Conservation (phyloP, 1,140 invertebrate genomes). For the Nebria ingens region DNA sequence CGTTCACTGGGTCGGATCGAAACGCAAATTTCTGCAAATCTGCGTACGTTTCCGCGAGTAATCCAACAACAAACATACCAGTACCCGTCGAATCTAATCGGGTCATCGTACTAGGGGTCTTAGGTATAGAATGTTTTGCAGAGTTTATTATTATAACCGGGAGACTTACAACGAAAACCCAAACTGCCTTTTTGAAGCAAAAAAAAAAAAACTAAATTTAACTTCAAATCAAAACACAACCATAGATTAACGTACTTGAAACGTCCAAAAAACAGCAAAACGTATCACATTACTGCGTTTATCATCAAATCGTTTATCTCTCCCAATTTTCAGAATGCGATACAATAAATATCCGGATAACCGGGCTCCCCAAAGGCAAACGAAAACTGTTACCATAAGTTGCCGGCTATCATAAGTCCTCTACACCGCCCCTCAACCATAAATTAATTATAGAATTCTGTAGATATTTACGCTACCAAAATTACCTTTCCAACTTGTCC, state of each 20-base stretch:
- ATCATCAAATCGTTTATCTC: slow-evolving; percentile 84
- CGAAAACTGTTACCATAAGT: slow-evolving; percentile 75
- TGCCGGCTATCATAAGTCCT: slow-evolving; percentile 71
- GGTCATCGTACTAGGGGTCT: slow-evolving; percentile 71
- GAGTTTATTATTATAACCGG: slow-evolving; percentile 88
- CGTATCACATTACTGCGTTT: slow-evolving; percentile 72
- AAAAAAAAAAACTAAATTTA: slow-evolving; percentile 11
- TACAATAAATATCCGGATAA: slow-evolving; percentile 79
- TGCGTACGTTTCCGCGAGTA: slow-evolving; percentile 78
- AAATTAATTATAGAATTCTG: slow-evolving; percentile 9
- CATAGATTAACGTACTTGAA: slow-evolving; percentile 52
- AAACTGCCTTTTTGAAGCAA: slow-evolving; percentile 57
- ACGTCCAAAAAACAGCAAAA: slow-evolving; percentile 85
- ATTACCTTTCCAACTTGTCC: slow-evolving; percentile 64
- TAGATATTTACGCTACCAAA: slow-evolving; percentile 19
- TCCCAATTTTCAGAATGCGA: slow-evolving; percentile 77
- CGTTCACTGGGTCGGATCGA: slow-evolving; percentile 72
- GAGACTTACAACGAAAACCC: slow-evolving; percentile 86
- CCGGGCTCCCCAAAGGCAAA: slow-evolving; percentile 75
- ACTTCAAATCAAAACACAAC: slow-evolving; percentile 1
- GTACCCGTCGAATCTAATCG: slow-evolving; percentile 74
- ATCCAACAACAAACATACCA: slow-evolving; percentile 69
- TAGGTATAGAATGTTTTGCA: slow-evolving; percentile 63
- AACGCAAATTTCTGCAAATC: slow-evolving; percentile 88
- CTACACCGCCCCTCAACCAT: too few relatives aligned